Evolutionary conservation across 2,888 invertebrate genomes (phyloP), one percentile per base, ranked within the genome.

Genomic region (Eutolmus rufibarbis): DNA sequence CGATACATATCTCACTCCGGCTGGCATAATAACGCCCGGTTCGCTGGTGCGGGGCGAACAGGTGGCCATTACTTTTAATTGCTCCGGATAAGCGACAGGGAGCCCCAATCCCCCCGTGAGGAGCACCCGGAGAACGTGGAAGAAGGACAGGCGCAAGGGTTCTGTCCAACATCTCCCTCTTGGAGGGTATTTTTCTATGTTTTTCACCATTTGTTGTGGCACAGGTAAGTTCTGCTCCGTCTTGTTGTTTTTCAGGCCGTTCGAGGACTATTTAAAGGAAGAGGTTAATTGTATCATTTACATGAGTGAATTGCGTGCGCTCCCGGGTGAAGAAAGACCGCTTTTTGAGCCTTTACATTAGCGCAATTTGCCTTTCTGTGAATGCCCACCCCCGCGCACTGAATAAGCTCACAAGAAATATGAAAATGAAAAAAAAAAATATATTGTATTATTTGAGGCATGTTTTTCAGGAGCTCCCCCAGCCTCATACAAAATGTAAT

Each of bases 41-140:
- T 82, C 37, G 66, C n/a, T 57, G 66, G 51, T 57, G 66, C 57
- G 19, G 82, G 82, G 40, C 31, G 37, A 82, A 82, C 82, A 82
- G 82, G 82, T 82, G 82, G 82, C 34, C 82, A 82, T 82, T 82
- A 82, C 57, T 82, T 82, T 82, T 82, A 82, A 82, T 82, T 82
- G 57, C 82, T 82, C 37, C 19, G 82, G 82, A 82, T 82, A 66
- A 57, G 34, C 34, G 56, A 34, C 56, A 56, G 28, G 19, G 51
- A 51, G n/a, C 51, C 9, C 66, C 66, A 16, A 12, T 12, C 23
- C 19, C 28, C 66, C 19, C 8, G 9, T 12, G 14, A 46, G 23
- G 19, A 23, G 66, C 12, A 14, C 66, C 19, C 19, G 9, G 1
- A 2, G 2, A 51, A 31, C 14, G 5, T 3, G 14, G 12, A 14